Conservation (phyloP, 2,797 vertebrate species). For the Aselliscus stoliczkanus region DNA sequence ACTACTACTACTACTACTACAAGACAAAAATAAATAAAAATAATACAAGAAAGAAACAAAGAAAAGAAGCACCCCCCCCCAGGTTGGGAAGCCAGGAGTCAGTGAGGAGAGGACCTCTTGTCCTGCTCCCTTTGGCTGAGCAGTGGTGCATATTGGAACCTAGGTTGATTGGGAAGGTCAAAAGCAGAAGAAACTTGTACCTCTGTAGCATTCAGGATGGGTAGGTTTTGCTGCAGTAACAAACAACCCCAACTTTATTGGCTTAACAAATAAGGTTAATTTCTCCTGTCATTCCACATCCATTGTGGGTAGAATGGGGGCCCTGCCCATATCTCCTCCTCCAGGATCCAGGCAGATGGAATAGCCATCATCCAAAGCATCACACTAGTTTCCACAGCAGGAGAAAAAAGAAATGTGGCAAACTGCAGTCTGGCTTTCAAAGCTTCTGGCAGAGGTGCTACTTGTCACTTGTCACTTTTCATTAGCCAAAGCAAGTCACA, state of each 20-base stretch:
- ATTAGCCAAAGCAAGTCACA: not conserved
- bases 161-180: not conserved
- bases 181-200: not conserved
- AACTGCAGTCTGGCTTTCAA: not conserved
- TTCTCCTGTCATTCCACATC: not conserved
- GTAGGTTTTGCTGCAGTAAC: not conserved
- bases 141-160: not conserved
- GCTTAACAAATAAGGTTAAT: not conserved
- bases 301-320: too few species aligned
- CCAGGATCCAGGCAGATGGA: fast-evolving
- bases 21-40: too few species aligned
- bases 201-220: not conserved
- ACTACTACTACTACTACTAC: too few species aligned
- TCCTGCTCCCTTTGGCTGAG: not conserved
- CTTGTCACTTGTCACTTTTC: not conserved
- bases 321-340: not conserved
- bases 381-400: not conserved
- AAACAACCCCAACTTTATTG: not conserved
- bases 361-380: not conserved
- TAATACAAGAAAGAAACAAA: too few species aligned
- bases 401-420: not conserved
- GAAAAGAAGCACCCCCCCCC: too few species aligned
- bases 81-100: not conserved
- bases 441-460: not conserved
- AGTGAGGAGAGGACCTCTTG: not conserved